A percentile compares a stretch with the other conserved stretches of the same genome.
phyloP scores from a whole-genome alignment of 2,113 vertebrate genomes.

The Ia io region DNA sequence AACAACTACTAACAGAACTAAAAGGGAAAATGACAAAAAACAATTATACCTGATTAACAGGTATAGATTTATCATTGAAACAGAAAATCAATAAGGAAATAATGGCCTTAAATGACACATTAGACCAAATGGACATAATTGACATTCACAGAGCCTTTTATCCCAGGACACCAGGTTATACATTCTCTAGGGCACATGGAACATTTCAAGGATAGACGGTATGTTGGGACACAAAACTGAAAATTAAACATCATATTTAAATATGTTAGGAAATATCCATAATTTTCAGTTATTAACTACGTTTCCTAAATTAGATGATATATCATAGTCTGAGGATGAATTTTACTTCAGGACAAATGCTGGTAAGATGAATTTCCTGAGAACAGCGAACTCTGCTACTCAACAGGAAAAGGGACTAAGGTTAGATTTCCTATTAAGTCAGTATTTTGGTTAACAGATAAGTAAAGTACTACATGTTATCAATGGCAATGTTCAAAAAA shows the following conservation, averaged over 20 bases:
- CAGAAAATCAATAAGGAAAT: background rate
- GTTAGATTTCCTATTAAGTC: background rate
- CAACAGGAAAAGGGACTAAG: accelerated
- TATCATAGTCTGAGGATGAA: background rate
- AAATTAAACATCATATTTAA: background rate
- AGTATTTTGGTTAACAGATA: background rate
- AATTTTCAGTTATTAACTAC: background rate
- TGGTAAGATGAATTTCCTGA: background rate
- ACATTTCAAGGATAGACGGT: background rate
- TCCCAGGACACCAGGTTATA: background rate
- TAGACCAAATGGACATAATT: background rate
- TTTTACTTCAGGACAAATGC: background rate
- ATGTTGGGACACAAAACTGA: background rate
- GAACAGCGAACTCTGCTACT: background rate
- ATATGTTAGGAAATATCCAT: background rate
- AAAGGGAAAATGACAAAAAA: background rate
- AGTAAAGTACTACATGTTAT: background rate
- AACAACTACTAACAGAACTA: background rate
- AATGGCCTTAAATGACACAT: background rate
- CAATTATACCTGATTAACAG: background rate
- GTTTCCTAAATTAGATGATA: background rate
- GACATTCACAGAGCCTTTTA: background rate
- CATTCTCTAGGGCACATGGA: background rate
- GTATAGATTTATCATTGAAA: background rate
- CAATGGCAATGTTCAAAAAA: background rate